Base-by-base conservation (phyloP, 2,888 invertebrate species). In the Odontocolon sp. region DNA sequence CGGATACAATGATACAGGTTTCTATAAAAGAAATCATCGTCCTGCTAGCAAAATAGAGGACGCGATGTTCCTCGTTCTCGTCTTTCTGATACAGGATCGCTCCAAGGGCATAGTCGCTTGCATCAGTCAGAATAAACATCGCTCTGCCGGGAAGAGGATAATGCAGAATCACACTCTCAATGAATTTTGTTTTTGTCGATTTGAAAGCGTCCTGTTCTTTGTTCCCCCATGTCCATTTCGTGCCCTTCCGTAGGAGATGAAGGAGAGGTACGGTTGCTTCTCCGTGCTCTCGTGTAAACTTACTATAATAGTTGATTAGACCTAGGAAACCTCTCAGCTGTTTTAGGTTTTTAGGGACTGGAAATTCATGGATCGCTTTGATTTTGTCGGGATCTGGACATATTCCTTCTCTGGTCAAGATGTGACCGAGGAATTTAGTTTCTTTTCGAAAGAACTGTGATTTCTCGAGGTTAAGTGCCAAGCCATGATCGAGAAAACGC, bases 401-500 rank as follows among this genome's bases (percentile, higher is more conserved):
- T 0, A 84, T 77, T 1, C 84, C 83, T 0, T 76, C 28, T 0
- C 59, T 5, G 1, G 72, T 72, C 0, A 85, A 68, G 0, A 79
- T 73, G 50, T 84, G 81, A 1, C 83, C 83, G 6, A 84, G 45
- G 42, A 85, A 83, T 28, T 80, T 79, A 2, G 83, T 67, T 57
- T 77, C 74, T 2, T 61, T 16, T 11, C 70, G 63, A 2, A 80
- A 61, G 57, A 86, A 84, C 14, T 68, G 18, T 9, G 75, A 83
- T 74, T 84, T 85, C 1, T 64, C 52, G 2, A 80, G 42, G 2
- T 78, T 80, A 0, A 83, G 18, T 8, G 81, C 83, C 38, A 84
- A 67, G 2, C 76, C 77, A 3, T 80, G 63, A 8, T 64, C 14
- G 2, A 36, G 5, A 2, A 83, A 42, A 6, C 63, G 42, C 0